Percentiles rank a stretch among this genome's conserved stretches.
Conservation (phyloP, 1,140 invertebrate genomes). For the Hylaeus volcanicus region DNA sequence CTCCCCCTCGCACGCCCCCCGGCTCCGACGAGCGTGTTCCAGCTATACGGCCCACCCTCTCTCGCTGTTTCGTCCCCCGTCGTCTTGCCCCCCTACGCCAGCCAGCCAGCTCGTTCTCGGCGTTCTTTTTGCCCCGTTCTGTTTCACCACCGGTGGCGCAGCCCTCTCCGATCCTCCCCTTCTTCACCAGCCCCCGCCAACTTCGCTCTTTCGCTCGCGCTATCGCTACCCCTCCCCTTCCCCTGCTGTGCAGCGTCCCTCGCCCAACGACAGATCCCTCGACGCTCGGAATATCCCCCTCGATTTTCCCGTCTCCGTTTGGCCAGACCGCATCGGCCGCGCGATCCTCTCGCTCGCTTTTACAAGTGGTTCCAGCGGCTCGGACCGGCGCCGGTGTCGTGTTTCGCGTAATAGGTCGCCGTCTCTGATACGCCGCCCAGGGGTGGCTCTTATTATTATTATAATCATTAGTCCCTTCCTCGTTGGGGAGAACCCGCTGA, state of each 20-base stretch:
- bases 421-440: slow-evolving; percentile 67
- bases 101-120: slow-evolving; percentile 59
- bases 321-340: slow-evolving; percentile 13
- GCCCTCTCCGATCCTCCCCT: slow-evolving; percentile 20
- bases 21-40: slow-evolving; percentile 52
- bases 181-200: slow-evolving; percentile 14
- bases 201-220: slow-evolving; percentile 35
- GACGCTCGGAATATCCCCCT: slow-evolving; percentile 15
- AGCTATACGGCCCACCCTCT: slow-evolving; percentile 45
- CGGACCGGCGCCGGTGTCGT: slow-evolving; percentile 73
- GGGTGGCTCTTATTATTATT: slow-evolving; percentile 67
- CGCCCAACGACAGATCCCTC: slow-evolving; percentile 14
- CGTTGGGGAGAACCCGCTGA: not conserved
- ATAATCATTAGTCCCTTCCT: slow-evolving; percentile 51
- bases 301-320: not conserved
- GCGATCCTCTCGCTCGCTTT: slow-evolving; percentile 57
- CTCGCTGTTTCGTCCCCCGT: slow-evolving; percentile 47
- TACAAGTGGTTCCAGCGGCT: slow-evolving; percentile 66
- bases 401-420: slow-evolving; percentile 74
- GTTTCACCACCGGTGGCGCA: slow-evolving; percentile 56
- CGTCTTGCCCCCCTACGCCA: slow-evolving; percentile 52
- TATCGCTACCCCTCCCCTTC: slow-evolving; percentile 43
- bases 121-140: slow-evolving; percentile 65
- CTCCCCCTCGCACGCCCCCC: not conserved
- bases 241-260: not conserved